A percentile compares a stretch with the other conserved stretches of the same genome.
Conservation (phyloP, 2,797 vertebrate genomes). For the Neosilurus hyrtlii region DNA sequence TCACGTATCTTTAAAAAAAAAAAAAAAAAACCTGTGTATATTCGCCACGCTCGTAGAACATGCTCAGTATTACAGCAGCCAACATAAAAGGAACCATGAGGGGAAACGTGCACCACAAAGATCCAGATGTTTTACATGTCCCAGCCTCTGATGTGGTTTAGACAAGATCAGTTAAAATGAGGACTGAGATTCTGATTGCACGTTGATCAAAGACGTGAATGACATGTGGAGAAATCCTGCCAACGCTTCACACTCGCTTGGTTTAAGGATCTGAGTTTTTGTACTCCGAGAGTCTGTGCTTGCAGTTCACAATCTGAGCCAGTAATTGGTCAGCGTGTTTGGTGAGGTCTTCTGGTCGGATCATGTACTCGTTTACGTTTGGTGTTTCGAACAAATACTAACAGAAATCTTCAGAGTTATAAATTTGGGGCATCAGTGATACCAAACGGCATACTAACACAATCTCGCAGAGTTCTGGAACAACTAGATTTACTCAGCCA, state of each 20-base stretch:
- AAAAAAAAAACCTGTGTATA: background rate
- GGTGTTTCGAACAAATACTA: background rate
- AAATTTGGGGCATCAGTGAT: background rate
- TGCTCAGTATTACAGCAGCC: background rate
- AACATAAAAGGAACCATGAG: background rate
- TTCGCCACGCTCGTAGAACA: background rate
- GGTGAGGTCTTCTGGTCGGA: background rate
- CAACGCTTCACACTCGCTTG: too few relatives aligned
- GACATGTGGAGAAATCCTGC: background rate
- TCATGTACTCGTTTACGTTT: background rate
- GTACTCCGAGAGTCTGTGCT: background rate
- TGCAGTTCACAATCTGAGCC: background rate
- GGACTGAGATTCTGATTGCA: constrained; percentile 3
- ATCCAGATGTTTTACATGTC: constrained; percentile 30
- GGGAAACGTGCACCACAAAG: background rate
- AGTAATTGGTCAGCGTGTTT: constrained; percentile 3
- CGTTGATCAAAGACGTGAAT: constrained; percentile 19
- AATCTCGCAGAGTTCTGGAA: background rate
- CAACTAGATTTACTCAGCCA: too few relatives aligned
- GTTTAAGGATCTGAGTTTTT: background rate
- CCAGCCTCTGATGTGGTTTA: constrained; percentile 17
- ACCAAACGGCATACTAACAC: background rate
- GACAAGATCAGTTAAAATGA: background rate
- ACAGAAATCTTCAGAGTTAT: background rate
- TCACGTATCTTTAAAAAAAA: constrained; percentile 8